Evolutionary conservation across 2,797 vertebrate genomes (phyloP).

Genomic region (Danio aesculapii): DNA sequence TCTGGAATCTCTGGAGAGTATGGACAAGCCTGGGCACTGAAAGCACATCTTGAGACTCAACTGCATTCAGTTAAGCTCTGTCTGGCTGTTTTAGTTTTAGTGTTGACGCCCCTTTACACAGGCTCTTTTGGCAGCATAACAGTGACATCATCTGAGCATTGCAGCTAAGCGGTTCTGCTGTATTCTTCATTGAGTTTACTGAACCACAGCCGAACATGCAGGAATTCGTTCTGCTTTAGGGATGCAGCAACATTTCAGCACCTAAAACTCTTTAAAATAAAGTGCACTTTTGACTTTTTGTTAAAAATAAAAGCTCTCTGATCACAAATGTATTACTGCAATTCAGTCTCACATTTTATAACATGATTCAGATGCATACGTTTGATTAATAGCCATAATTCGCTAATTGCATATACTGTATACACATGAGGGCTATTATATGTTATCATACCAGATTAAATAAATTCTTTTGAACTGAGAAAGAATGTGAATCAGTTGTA

Average conservation of each 20-base stretch:
- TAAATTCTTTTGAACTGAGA: no score
- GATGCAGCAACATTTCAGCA: background rate
- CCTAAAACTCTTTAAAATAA: background rate
- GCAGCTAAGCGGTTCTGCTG: background rate
- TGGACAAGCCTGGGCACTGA: background rate
- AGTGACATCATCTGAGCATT: constrained; percentile 47
- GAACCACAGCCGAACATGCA: background rate
- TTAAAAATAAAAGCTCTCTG: background rate
- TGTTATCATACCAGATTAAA: no score
- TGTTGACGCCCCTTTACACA: background rate
- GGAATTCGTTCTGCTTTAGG: background rate
- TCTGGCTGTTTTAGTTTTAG: background rate
- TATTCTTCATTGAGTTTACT: background rate
- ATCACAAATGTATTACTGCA: background rate
- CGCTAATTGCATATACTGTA: no score
- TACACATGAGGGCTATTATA: no score
- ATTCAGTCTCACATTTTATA: background rate
- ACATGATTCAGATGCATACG: no score
- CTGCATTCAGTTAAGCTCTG: background rate
- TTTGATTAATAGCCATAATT: background rate
- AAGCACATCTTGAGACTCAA: background rate
- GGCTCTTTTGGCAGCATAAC: constrained; percentile 11
- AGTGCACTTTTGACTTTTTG: background rate
- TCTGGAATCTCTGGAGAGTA: background rate
- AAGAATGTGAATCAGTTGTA: no score